Percentiles rank a stretch among this genome's conserved stretches.
These are phyloP conservation scores for Hanleya hanleyi DNA, from an alignment of 2,888 invertebrate genomes.

Conservation along the genomic window DNA sequence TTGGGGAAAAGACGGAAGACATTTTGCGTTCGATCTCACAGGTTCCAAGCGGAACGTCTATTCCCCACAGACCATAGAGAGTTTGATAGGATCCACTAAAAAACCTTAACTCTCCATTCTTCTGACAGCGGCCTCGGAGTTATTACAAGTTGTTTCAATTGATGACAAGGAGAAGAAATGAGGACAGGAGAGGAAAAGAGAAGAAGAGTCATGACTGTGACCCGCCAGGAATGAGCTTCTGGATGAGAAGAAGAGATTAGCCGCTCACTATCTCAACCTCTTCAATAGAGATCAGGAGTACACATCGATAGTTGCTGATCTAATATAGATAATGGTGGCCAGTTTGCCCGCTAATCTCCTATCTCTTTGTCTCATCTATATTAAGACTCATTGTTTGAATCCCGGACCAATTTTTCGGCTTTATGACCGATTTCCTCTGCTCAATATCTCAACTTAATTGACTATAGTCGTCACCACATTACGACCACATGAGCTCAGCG, in stretches of 20 bases:
- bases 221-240: background rate
- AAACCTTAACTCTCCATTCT: background rate
- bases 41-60: background rate
- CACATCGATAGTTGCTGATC: slow-evolving; percentile 16
- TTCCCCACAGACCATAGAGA: background rate
- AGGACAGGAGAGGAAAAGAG: background rate
- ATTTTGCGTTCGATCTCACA: background rate
- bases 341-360: slow-evolving; percentile 13
- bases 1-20: background rate
- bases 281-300: background rate
- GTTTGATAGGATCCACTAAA: background rate
- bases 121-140: background rate
- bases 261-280: background rate
- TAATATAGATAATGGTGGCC: slow-evolving; percentile 27
- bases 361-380: background rate
- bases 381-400: background rate
- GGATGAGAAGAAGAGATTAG: background rate
- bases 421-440: slow-evolving; percentile 19
- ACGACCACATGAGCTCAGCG: too few relatives aligned
- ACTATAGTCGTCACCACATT: slow-evolving; percentile 24
- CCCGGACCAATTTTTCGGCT: slow-evolving; percentile 15
- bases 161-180: background rate
- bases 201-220: background rate
- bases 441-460: slow-evolving; percentile 20
- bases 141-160: background rate